Percentiles rank a stretch among this genome's conserved stretches.
Conservation (phyloP, 2,797 vertebrate species). For the Xyrichtys novacula region DNA sequence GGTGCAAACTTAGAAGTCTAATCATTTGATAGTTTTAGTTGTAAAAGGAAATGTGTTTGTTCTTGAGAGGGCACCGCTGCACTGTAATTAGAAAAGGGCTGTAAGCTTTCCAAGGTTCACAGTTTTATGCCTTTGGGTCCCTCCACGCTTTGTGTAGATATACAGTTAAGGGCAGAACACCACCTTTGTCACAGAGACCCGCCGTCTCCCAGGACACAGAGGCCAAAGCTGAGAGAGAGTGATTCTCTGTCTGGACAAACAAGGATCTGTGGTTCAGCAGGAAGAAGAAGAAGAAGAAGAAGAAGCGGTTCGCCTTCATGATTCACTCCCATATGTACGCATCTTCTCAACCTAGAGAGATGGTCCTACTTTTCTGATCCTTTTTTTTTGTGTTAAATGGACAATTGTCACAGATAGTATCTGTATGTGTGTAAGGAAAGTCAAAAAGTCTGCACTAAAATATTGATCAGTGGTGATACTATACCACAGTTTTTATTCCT, state of each 20-base stretch:
- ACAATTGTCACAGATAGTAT: neutral
- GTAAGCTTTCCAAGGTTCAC: constrained; percentile 59
- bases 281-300: too few species aligned
- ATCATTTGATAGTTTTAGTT: constrained; percentile 91
- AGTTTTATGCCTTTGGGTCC: constrained; percentile 66
- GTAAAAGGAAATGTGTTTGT: constrained; percentile 58
- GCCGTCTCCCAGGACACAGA: constrained; percentile 21
- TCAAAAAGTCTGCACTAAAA: too few species aligned
- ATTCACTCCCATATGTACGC: constrained; percentile 19
- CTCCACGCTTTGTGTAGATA: constrained; percentile 39
- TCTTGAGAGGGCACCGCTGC: constrained; percentile 57
- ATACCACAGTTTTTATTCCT: too few species aligned
- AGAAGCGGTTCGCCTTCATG: constrained; percentile 23
- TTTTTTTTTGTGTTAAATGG: constrained; percentile 33
- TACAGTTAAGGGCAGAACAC: constrained; percentile 43
- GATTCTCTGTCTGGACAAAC: constrained; percentile 53
- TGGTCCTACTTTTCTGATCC: constrained; percentile 13
- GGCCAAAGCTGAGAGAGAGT: constrained; percentile 32
- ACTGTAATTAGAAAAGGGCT: constrained; percentile 73
- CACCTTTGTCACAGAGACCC: constrained; percentile 46
- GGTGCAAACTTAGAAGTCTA: constrained; percentile 84
- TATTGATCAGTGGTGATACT: neutral
- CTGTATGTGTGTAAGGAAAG: too few species aligned
- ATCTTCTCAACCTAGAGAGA: neutral
- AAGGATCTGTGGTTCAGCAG: constrained; percentile 36